Evolutionary conservation across 2,888 invertebrate genomes (phyloP), one percentile per base, ranked within the genome.

Genomic region (Eurois occulta): DNA sequence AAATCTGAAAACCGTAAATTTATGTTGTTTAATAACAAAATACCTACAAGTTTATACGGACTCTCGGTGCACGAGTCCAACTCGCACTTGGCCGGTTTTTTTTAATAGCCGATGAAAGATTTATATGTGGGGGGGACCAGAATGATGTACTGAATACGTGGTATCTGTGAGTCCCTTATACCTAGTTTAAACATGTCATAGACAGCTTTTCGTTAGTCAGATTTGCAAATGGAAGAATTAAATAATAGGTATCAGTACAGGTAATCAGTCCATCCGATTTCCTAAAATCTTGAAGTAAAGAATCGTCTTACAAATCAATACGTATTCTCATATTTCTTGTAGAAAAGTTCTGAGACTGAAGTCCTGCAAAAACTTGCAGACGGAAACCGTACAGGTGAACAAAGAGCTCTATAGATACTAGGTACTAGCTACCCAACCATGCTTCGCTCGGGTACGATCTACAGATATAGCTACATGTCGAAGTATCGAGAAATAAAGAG

Each of bases 361-460:
- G 65, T 48, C 65, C 16, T 48, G 32, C 11, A 28, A 28, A 46
- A 67, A 24, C 28, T 35, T 35, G 24, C 24, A 78, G 52, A 83
- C 46, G 6, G 83, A 72, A 83, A 7, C 46, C 60, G 3, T 78
- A 67, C 18, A 72, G 2, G 67, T 64, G 38, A 46, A 72, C 62
- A 68, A 82, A 38, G 72, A 72, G n/a, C 28, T 72, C 35, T 68
- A 46, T 46, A 41, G 24, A 28, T 24, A 32, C 16, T 35, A 38
- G 28, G 16, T 16, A n/a, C 64, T 38, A n/a, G 38, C 16, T 41
- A 18, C 1, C 8, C n/a, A 13, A 13, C n/a, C 38, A 11, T 38
- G 38, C n/a, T 64, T 38, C 64, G 13, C n/a, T n/a, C n/a, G 38
- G 38, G n/a, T 16, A n/a, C 16, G n/a, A n/a, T n/a, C 38, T n/a